These are phyloP conservation scores for Barypeithes pellucidus DNA, from an alignment of 2,888 invertebrate species.

Conservation along the genomic window DNA sequence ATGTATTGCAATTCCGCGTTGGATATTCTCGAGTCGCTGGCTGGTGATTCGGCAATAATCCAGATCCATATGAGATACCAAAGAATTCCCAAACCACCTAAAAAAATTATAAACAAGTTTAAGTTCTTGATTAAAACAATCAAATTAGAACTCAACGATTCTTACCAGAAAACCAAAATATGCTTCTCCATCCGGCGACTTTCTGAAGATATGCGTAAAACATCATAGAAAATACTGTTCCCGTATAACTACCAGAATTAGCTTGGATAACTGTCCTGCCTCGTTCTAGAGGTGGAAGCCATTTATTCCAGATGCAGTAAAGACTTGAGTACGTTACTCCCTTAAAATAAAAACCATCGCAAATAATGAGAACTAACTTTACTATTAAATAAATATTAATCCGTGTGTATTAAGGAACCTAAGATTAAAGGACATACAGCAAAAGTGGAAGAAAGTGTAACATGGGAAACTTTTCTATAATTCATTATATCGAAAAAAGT, in stretches of 20 bases:
- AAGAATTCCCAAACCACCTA: conserved; percentile 78
- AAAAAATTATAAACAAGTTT: conserved; percentile 11
- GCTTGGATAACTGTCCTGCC: conserved; percentile 86
- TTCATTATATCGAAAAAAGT: too few species aligned
- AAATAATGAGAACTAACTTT: not conserved
- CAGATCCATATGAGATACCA: conserved; percentile 84
- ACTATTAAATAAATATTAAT: too few species aligned
- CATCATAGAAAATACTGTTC: conserved; percentile 88
- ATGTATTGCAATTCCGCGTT: conserved; percentile 84
- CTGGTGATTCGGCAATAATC: conserved; percentile 82
- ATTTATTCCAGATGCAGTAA: conserved; percentile 87
- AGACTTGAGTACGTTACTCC: conserved; percentile 85
- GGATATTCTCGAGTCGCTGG: conserved; percentile 81
- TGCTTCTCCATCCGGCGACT: conserved; percentile 83
- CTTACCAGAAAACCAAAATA: conserved; percentile 81
- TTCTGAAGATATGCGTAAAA: conserved; percentile 82
- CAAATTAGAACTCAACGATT: not conserved
- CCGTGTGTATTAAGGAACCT: too few species aligned
- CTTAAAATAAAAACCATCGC: conserved; percentile 67
- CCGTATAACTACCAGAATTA: conserved; percentile 88
- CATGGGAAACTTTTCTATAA: too few species aligned
- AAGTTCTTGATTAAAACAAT: not conserved
- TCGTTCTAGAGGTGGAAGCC: conserved; percentile 88
- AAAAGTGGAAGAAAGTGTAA: too few species aligned
- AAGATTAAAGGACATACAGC: too few species aligned